A percentile compares a stretch with the other conserved stretches of the same genome.
These are phyloP conservation scores for Kryptolebias marmoratus DNA, from an alignment of 2,113 vertebrate genomes.

Conservation along the genomic window DNA sequence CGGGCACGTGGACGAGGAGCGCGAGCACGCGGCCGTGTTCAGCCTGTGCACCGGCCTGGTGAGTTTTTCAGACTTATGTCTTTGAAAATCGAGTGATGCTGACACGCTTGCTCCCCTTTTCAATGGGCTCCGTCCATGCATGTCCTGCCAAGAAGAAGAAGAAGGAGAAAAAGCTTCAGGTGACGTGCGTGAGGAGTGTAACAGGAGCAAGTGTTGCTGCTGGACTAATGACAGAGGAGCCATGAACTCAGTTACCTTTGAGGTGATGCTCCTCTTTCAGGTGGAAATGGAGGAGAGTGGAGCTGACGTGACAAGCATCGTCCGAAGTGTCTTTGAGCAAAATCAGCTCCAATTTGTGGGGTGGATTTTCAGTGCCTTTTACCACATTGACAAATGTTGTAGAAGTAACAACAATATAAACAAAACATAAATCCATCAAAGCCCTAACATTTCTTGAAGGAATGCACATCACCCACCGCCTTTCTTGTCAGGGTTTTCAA, in stretches of 20 bases:
- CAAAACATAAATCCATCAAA: too few relatives aligned
- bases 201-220: conserved; percentile 50
- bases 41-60: conserved; percentile 96
- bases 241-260: conserved; percentile 7
- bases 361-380: too few relatives aligned
- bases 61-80: conserved; percentile 67
- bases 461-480: too few relatives aligned
- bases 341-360: background rate
- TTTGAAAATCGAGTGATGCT: conserved; percentile 20
- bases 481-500: too few relatives aligned
- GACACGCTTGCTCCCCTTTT: conserved; percentile 26
- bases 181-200: conserved; percentile 41
- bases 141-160: background rate
- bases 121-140: conserved; percentile 33
- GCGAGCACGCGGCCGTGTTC: conserved; percentile 84
- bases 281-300: background rate
- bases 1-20: conserved; percentile 88
- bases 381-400: too few relatives aligned
- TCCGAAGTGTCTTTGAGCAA: conserved; percentile 13
- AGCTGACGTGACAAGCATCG: conserved; percentile 2
- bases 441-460: too few relatives aligned
- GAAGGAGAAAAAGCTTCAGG: background rate
- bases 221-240: conserved; percentile 31
- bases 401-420: too few relatives aligned
- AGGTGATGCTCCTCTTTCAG: conserved; percentile 33